These are phyloP conservation scores for Dinomys branickii DNA, from an alignment of 2,113 vertebrate genomes.

Conservation along the genomic window DNA sequence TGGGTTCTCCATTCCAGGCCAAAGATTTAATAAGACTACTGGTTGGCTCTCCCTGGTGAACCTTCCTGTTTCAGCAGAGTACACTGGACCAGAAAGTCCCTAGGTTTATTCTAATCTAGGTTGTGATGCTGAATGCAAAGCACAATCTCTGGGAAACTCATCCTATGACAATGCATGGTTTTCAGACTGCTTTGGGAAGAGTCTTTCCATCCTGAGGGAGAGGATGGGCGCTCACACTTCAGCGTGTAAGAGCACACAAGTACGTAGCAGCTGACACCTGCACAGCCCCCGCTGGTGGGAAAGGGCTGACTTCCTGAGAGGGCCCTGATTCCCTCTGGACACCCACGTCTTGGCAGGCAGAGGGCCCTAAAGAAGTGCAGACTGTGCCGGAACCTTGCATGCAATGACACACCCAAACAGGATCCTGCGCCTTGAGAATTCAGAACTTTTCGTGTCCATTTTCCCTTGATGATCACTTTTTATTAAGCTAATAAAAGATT, in stretches of 20 bases:
- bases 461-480: neutral
- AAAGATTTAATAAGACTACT: neutral
- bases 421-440: neutral
- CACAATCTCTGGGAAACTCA: neutral
- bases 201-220: neutral
- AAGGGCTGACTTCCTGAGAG: neutral
- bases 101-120: neutral
- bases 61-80: neutral
- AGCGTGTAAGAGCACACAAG: neutral
- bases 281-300: neutral
- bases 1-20: neutral
- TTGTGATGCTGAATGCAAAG: neutral
- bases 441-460: neutral
- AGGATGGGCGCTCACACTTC: neutral
- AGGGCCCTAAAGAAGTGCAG: neutral
- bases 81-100: neutral
- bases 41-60: neutral
- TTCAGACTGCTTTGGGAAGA: neutral
- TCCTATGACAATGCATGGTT: neutral
- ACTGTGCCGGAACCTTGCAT: fast-evolving
- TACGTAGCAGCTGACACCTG: too few relatives aligned
- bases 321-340: fast-evolving
- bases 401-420: fast-evolving
- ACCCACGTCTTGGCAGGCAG: neutral
- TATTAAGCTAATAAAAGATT: conserved; percentile 1